A percentile compares a stretch with the other conserved stretches of the same genome.
phyloP scores from a whole-genome alignment of 2,888 invertebrate species.

The Himalopsyche japonica region DNA sequence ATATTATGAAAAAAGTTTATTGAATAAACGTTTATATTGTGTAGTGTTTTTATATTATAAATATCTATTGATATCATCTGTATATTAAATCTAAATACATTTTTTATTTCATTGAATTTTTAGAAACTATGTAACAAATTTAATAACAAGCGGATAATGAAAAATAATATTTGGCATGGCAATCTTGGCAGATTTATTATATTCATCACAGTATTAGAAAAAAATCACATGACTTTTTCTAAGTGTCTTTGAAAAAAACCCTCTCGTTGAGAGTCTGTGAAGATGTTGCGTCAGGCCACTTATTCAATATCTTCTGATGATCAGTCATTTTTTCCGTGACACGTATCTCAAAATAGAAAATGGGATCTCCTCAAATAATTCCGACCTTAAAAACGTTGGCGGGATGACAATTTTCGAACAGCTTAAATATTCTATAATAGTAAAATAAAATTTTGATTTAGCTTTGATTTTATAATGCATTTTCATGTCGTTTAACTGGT shows the following conservation, averaged over 20 bases:
- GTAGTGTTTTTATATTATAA: too few relatives aligned
- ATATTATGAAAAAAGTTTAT: too few relatives aligned
- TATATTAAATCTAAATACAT: too few relatives aligned
- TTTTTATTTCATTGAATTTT: too few relatives aligned
- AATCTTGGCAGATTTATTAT: too few relatives aligned
- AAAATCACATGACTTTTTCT: background rate
- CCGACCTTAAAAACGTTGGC: background rate
- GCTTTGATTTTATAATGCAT: background rate
- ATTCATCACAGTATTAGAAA: too few relatives aligned
- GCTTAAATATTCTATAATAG: background rate
- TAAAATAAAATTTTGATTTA: background rate
- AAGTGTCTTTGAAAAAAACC: background rate
- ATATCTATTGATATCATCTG: too few relatives aligned
- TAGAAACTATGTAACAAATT: too few relatives aligned
- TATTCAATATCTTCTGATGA: background rate
- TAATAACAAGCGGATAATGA: too few relatives aligned
- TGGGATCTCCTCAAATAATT: background rate
- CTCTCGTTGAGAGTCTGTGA: background rate
- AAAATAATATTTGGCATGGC: too few relatives aligned
- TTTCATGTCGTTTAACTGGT: background rate
- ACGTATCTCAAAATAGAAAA: background rate
- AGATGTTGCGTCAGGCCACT: background rate
- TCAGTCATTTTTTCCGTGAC: background rate
- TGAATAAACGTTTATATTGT: too few relatives aligned
- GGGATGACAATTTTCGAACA: background rate